A percentile compares a stretch with the other conserved stretches of the same genome.
Evolutionary conservation across 2,888 invertebrate species (phyloP).

Genomic region (Xylota segnis): DNA sequence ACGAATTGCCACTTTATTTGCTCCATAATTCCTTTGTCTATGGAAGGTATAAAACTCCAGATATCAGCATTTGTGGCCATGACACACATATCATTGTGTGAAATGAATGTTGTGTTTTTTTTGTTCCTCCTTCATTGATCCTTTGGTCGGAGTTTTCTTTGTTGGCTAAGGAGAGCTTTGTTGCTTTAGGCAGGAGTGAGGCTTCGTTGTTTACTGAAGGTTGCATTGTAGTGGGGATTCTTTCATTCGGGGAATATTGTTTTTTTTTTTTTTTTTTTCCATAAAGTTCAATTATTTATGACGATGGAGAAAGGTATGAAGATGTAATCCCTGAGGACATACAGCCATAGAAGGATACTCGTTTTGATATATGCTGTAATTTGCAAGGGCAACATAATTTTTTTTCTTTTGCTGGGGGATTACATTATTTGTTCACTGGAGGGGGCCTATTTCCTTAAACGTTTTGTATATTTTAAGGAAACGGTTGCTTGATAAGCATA

Average conservation of each 20-base stretch:
- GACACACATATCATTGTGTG: slow-evolving; percentile 22
- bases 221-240: slow-evolving; percentile 19
- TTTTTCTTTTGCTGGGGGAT: neutral
- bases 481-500: neutral
- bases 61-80: slow-evolving; percentile 20
- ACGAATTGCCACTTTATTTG: slow-evolving; percentile 9
- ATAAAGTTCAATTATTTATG: slow-evolving; percentile 31
- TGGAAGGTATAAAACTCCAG: neutral
- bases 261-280: slow-evolving; percentile 16
- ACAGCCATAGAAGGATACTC: slow-evolving; percentile 13
- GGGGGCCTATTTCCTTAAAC: neutral
- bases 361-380: slow-evolving; percentile 15
- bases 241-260: slow-evolving; percentile 12
- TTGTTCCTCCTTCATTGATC: neutral
- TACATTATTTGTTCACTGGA: neutral
- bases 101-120: neutral
- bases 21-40: slow-evolving; percentile 5
- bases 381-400: neutral
- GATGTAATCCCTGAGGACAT: slow-evolving; percentile 18
- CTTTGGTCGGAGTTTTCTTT: neutral
- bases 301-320: slow-evolving; percentile 14
- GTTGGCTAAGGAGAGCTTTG: slow-evolving; percentile 5
- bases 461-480: neutral
- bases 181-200: slow-evolving; percentile 10
- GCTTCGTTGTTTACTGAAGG: slow-evolving; percentile 1